These are phyloP conservation scores for Bimastos eiseni DNA, from an alignment of 2,888 invertebrate species.

Conservation along the genomic window DNA sequence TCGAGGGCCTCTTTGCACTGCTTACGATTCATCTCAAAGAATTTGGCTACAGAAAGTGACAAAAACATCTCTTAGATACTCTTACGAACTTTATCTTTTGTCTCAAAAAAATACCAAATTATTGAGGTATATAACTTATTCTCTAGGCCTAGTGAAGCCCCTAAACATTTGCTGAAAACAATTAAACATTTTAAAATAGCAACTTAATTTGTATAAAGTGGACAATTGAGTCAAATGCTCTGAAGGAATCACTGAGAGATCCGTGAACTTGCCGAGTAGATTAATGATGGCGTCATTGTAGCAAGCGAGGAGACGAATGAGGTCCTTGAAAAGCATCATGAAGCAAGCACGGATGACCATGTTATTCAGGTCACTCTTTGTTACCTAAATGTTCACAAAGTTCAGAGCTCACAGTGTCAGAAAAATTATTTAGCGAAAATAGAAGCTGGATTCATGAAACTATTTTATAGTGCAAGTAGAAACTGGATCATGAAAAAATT, in stretches of 20 bases:
- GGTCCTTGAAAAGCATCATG: constrained; percentile 96
- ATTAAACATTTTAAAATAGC: not conserved
- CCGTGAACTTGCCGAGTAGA: not conserved
- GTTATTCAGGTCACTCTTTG: constrained; percentile 93
- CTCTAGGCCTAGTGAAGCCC: not conserved
- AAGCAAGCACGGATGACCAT: constrained; percentile 99
- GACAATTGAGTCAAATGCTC: not conserved
- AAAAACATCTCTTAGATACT: not conserved
- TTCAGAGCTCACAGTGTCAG: not conserved
- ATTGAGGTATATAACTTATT: not conserved
- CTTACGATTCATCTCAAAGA: constrained; percentile 99
- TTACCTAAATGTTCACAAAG: constrained; percentile 67
- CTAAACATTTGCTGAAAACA: not conserved
- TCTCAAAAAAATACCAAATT: not conserved
- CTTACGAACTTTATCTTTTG: not conserved
- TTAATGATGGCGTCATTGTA: constrained; percentile 77
- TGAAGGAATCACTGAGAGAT: not conserved
- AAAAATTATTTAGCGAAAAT: not conserved
- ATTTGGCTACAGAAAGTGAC: constrained; percentile 76
- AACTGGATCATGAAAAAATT: too few relatives aligned
- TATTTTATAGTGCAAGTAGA: too few relatives aligned
- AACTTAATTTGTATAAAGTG: not conserved
- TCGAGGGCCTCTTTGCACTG: constrained; percentile 96
- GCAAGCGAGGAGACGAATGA: constrained; percentile 97
- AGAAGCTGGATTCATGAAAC: not conserved